A percentile compares a stretch with the other conserved stretches of the same genome.
phyloP scores from a whole-genome alignment of 2,888 invertebrate genomes.

The Metacarcinus magister region DNA sequence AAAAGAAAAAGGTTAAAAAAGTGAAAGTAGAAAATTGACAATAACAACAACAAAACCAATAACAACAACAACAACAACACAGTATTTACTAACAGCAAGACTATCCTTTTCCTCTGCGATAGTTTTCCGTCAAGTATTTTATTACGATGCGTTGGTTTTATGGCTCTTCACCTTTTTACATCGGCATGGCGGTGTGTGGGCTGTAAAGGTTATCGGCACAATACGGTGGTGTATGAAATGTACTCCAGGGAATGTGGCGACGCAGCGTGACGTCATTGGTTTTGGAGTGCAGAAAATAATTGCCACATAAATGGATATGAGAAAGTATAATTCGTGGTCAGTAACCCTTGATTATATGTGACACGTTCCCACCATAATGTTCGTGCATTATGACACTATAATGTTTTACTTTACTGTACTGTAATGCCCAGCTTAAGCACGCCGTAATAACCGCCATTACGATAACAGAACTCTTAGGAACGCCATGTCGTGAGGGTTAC shows the following conservation, averaged over 20 bases:
- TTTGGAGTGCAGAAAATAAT: conserved; percentile 23
- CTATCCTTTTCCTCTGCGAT: neutral
- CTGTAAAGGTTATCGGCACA: neutral
- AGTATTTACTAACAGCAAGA: neutral
- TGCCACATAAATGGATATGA: neutral
- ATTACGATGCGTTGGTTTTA: neutral
- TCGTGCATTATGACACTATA: conserved; percentile 41
- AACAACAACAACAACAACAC: neutral
- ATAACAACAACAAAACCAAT: too few relatives aligned
- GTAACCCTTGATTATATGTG: conserved; percentile 42
- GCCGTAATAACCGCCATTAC: conserved; percentile 50
- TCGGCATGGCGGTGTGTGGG: neutral
- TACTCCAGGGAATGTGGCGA: neutral
- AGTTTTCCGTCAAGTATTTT: neutral
- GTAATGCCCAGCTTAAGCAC: conserved; percentile 44
- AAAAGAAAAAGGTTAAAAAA: too few relatives aligned
- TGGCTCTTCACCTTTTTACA: neutral
- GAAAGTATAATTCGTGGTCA: conserved; percentile 45
- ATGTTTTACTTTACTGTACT: conserved; percentile 53
- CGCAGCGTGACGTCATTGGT: neutral
- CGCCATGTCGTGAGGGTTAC: neutral
- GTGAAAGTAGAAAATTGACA: too few relatives aligned
- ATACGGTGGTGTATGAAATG: neutral
- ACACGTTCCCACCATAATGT: conserved; percentile 40
- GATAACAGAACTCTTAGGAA: conserved; percentile 51